Percentiles rank a stretch among this genome's conserved stretches.
Conservation (phyloP, 2,113 vertebrate genomes). For the Vidua chalybeata region DNA sequence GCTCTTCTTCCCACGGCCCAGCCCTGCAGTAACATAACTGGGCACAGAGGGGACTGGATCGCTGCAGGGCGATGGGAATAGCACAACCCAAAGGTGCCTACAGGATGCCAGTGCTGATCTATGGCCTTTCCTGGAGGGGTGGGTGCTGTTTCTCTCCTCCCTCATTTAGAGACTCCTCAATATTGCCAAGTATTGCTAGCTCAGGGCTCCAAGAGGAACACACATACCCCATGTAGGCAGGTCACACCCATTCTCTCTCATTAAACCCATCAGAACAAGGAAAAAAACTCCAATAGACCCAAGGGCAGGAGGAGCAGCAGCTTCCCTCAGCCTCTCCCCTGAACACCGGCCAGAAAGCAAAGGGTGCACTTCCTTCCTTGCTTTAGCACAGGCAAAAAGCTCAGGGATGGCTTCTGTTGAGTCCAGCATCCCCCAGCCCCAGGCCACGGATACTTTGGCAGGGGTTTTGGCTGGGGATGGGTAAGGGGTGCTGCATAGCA, state of each 20-base stretch:
- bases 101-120: not conserved
- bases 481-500: not conserved
- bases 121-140: not conserved
- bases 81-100: too few relatives aligned
- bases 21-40: fast-evolving
- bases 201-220: not conserved
- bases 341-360: not conserved
- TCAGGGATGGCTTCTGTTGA: not conserved
- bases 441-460: not conserved
- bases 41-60: not conserved
- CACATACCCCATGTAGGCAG: fast-evolving
- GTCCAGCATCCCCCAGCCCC: not conserved
- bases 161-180: not conserved
- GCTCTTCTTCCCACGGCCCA: fast-evolving
- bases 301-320: not conserved
- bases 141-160: not conserved
- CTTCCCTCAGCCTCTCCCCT: not conserved
- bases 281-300: not conserved
- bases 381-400: not conserved
- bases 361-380: not conserved
- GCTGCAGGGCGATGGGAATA: not conserved
- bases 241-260: not conserved
- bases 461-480: not conserved
- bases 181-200: not conserved
- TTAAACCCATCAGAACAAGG: not conserved